Percentiles rank a stretch among this genome's conserved stretches.
Evolutionary conservation across 2,113 vertebrate species (phyloP).

Genomic region (Potamarius usumacintae): DNA sequence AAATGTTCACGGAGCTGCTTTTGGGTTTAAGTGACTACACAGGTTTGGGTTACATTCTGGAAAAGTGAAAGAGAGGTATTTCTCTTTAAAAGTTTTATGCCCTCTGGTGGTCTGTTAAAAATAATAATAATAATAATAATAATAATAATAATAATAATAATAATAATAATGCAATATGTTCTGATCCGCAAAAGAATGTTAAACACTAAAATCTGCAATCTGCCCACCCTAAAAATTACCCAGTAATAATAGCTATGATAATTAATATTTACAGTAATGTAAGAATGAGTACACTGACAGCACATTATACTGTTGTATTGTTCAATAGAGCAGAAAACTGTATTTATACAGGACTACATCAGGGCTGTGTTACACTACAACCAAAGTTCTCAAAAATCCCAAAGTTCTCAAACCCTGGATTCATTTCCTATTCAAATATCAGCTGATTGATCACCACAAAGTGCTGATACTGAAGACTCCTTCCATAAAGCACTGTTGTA

Average conservation of each 20-base stretch:
- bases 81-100: background rate
- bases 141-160: no score
- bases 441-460: no score
- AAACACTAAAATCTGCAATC: background rate
- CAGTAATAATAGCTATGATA: background rate
- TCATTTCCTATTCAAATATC: no score
- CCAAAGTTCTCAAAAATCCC: background rate
- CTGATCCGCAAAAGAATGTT: slow-evolving; percentile 15
- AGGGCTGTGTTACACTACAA: no score
- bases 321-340: background rate
- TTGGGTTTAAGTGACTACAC: background rate
- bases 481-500: no score
- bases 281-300: background rate
- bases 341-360: background rate
- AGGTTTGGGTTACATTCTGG: background rate
- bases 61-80: background rate
- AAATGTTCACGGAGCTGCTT: background rate
- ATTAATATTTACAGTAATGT: background rate
- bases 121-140: no score
- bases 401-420: no score
- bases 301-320: background rate
- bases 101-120: background rate
- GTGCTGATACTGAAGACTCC: no score
- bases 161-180: background rate
- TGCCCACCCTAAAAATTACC: background rate